Evolutionary conservation across 2,888 invertebrate genomes (phyloP).

Genomic region (Rhamnusium bicolor): DNA sequence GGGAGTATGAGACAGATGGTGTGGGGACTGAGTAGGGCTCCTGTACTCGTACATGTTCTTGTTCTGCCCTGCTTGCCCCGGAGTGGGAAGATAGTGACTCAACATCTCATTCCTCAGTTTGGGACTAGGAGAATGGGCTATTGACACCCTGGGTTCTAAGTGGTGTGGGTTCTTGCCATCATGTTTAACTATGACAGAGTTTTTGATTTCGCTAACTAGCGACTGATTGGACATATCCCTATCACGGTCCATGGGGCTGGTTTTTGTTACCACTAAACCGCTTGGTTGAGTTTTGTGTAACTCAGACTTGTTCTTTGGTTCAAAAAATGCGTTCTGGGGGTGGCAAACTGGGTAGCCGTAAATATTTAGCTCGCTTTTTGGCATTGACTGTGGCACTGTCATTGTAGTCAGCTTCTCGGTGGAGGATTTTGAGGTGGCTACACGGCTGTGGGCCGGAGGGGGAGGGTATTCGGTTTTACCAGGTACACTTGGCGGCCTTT

Average conservation of each 20-base stretch:
- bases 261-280: conserved; percentile 68
- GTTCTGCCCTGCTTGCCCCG: conserved; percentile 67
- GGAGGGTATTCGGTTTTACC: conserved; percentile 71
- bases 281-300: conserved; percentile 63
- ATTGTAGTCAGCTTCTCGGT: conserved; percentile 55
- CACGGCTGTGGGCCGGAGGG: conserved; percentile 70
- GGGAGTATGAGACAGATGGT: conserved; percentile 66
- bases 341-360: conserved; percentile 78
- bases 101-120: conserved; percentile 74
- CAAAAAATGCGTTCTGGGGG: conserved; percentile 69
- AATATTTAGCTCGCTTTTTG: conserved; percentile 80
- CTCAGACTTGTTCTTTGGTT: conserved; percentile 78
- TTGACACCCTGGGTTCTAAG: conserved; percentile 72
- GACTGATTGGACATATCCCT: conserved; percentile 79
- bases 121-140: conserved; percentile 75
- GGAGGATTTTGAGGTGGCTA: conserved; percentile 61
- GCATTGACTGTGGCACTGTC: conserved; percentile 52
- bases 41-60: conserved; percentile 65
- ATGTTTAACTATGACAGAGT: conserved; percentile 86
- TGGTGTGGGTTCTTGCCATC: conserved; percentile 78
- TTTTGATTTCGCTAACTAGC: conserved; percentile 80
- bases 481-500: conserved; percentile 67
- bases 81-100: conserved; percentile 74
- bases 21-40: conserved; percentile 71
- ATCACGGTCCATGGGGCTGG: conserved; percentile 56